Evolutionary conservation across 2,888 invertebrate species (phyloP), one percentile per base, ranked within the genome.

Genomic region (Arenicola marina): DNA sequence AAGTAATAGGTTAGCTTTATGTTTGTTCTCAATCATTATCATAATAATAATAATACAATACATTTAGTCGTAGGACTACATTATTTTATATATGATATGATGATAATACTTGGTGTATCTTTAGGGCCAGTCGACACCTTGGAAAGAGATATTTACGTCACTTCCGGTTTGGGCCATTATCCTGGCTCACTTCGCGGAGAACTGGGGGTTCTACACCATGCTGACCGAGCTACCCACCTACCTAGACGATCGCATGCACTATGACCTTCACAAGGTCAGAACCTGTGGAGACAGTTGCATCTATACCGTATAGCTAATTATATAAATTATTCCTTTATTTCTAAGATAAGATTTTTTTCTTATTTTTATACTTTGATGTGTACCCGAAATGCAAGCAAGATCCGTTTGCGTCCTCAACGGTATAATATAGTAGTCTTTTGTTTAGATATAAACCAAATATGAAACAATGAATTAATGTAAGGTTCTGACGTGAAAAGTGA

Each of bases 181-280:
- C 7, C 72, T 75, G 0, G 84, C 84, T 1, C 85, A 85, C 69
- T 83, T 84, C 70, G 77, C 78, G 44, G 84, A 85, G 73, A 85
- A 85, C 76, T 84, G 85, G 84, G 84, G 85, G 0, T 85, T 85
- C 74, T 85, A 85, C 73, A 84, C 84, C 1, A 81, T 85, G 82
- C 75, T 85, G 34, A 84, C 85, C 2, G 79, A 82, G 63, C 74
- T 85, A 54, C 85, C 85, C 2, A 78, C 78, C 51, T 84, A 83
- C 70, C 77, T 85, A 71, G 76, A 78, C 38, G 78, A 82, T 70
- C 76, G 83, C 2, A 76, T 84, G 31, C 62, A 75, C 34, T 81
- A 76, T 61, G 66, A 76, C 44, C 72, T 83, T 28, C 71, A 74
- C 61, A 67, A 77, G 74, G 83, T 83, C 24, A 38, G 38, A 38